phyloP scores from a whole-genome alignment of 1,140 invertebrate species.

The Ooceraea biroi region DNA sequence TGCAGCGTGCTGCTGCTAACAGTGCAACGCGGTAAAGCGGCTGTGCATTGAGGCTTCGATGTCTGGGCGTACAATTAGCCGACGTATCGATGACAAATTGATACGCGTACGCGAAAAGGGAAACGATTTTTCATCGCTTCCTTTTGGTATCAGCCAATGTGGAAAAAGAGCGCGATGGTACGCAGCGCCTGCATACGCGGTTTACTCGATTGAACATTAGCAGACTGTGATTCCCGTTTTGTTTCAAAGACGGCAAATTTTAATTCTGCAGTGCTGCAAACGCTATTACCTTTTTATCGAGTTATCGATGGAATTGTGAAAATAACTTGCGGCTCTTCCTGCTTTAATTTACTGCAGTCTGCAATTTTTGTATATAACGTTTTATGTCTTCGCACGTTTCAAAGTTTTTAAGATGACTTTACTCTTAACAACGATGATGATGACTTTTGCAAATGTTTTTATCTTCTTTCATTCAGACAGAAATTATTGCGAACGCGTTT shows the following conservation, averaged over 20 bases:
- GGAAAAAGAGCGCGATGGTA: slow-evolving; percentile 8
- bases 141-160: slow-evolving; percentile 17
- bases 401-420: too few relatives aligned
- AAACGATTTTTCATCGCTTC: slow-evolving; percentile 32
- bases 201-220: background rate
- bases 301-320: background rate
- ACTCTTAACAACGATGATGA: too few relatives aligned
- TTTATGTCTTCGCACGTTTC: too few relatives aligned
- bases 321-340: background rate
- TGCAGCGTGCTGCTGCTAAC: slow-evolving; percentile 71
- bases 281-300: background rate
- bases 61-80: slow-evolving; percentile 75
- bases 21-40: slow-evolving; percentile 72
- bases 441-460: too few relatives aligned
- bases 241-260: background rate
- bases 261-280: background rate
- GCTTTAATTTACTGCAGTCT: background rate
- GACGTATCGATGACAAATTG: slow-evolving; percentile 68
- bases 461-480: too few relatives aligned
- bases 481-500: too few relatives aligned
- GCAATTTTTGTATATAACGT: background rate
- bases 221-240: background rate
- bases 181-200: background rate
- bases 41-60: slow-evolving; percentile 76
- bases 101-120: slow-evolving; percentile 51